phyloP scores from a whole-genome alignment of 1,140 invertebrate genomes.

The Drosophila guanche region DNA sequence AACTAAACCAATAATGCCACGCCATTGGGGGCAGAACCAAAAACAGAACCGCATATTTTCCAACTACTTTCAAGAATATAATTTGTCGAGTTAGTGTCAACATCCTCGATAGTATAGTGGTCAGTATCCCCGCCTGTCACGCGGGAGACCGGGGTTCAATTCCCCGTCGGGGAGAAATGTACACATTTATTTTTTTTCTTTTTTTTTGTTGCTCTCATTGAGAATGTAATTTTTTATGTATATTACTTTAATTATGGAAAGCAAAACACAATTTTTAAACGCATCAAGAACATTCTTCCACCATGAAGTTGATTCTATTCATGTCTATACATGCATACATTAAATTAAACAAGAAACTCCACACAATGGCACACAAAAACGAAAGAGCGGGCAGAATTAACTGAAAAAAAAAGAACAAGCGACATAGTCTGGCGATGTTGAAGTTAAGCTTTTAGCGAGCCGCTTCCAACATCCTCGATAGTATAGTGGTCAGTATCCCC shows the following conservation, averaged over 20 bases:
- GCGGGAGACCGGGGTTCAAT: conserved; percentile 85
- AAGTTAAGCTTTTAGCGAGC: conserved; percentile 5
- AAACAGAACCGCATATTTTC: not conserved
- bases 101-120: conserved; percentile 77
- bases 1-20: not conserved
- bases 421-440: not conserved
- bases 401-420: not conserved
- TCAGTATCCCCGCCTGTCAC: conserved; percentile 84
- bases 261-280: conserved; percentile 60
- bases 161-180: conserved; percentile 81
- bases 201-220: not conserved
- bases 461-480: conserved; percentile 55
- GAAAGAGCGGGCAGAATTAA: not conserved
- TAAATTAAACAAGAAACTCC: not conserved
- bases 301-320: conserved; percentile 31
- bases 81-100: conserved; percentile 12
- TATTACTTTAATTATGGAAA: too few relatives aligned
- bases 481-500: conserved; percentile 80
- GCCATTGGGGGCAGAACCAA: not conserved
- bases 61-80: not conserved
- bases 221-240: too few relatives aligned
- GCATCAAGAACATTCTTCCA: conserved; percentile 36
- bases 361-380: not conserved
- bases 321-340: conserved; percentile 25
- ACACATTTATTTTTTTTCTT: conserved; percentile 12